Evolutionary conservation across 2,888 invertebrate species (phyloP), one percentile per base, ranked within the genome.

Genomic region (Drosophila ezoana): DNA sequence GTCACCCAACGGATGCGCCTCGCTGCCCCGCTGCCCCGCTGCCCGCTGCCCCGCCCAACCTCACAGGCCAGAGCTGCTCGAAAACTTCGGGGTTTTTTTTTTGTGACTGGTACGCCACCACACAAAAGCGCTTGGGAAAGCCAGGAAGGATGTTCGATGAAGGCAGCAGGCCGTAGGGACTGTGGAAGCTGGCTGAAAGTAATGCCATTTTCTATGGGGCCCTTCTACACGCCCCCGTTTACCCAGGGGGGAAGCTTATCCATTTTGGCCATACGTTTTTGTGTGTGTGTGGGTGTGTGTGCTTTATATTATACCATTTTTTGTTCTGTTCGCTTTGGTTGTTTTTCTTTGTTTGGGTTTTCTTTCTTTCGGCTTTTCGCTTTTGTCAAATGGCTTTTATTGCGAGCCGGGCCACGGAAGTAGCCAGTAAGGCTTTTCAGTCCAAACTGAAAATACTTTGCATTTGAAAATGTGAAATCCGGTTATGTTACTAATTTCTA

Each of bases 211-310:
- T 71, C 79, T 69, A 71, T 76, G 58, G 41, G 16, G 37, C 6
- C 8, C 23, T 4, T 52, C 14, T 3, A n/a, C 33, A 33, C 38
- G 6, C 3, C 11, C 23, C 53, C 41, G 23, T 38, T 48, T 57
- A 56, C 76, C 82, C 83, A 52, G 45, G 73, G 69, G 77, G 28
- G 28, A 51, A 74, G 81, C 84, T 89, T 83, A 83, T 83, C 87
- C 83, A 83, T 87, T 89, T 83, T 74, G 74, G 84, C 89, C 84
- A 89, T 84, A 87, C 78, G 89, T 64, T 87, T 79, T 61, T 37
- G 6, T 40, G 11, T 40, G 11, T 14, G 14, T 41, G 18, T n/a
- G 6, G 47, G 41, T 45, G 58, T 54, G 48, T 52, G 48, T 18
- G 51, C 37, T 51, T 64, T 63, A 44, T 52, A 52, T 53, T 56